These are phyloP conservation scores for Mesocentrotus franciscanus DNA, from an alignment of 53 echinoderm and acorn worm species.

Conservation along the genomic window DNA sequence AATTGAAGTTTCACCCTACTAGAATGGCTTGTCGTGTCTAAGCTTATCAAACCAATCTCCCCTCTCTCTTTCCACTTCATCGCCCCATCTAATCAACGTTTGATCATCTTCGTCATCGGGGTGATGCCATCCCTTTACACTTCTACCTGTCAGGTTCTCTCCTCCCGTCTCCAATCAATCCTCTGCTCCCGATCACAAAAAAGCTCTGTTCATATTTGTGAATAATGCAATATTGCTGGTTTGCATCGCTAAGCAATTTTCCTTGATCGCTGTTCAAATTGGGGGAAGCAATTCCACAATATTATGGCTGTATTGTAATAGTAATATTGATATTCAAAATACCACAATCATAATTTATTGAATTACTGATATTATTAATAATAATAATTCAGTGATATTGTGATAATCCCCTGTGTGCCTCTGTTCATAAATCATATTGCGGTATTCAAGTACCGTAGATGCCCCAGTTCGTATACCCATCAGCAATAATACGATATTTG, in stretches of 20 bases:
- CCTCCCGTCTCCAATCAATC: neutral
- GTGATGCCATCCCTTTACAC: slow-evolving; percentile 32
- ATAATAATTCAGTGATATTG: neutral
- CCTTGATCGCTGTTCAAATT: neutral
- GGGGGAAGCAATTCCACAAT: neutral
- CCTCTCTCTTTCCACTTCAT: slow-evolving; percentile 14
- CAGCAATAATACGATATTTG: too few relatives aligned
- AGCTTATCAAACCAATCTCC: neutral
- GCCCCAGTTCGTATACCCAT: too few relatives aligned
- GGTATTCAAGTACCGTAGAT: too few relatives aligned
- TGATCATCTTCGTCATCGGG: slow-evolving; percentile 15
- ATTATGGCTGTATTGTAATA: too few relatives aligned
- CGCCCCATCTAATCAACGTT: slow-evolving; percentile 46
- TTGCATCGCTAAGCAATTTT: neutral
- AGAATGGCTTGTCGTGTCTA: neutral
- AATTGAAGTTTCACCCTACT: neutral
- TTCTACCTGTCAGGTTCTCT: slow-evolving; percentile 22
- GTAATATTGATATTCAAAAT: too few relatives aligned
- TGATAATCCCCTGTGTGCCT: neutral
- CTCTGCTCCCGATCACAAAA: neutral
- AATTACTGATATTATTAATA: too few relatives aligned
- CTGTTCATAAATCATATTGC: too few relatives aligned
- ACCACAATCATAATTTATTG: too few relatives aligned
- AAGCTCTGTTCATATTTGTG: neutral
- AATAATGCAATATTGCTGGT: neutral